phyloP scores from a whole-genome alignment of 2,797 vertebrate genomes.

The Rhinichthys osculus region DNA sequence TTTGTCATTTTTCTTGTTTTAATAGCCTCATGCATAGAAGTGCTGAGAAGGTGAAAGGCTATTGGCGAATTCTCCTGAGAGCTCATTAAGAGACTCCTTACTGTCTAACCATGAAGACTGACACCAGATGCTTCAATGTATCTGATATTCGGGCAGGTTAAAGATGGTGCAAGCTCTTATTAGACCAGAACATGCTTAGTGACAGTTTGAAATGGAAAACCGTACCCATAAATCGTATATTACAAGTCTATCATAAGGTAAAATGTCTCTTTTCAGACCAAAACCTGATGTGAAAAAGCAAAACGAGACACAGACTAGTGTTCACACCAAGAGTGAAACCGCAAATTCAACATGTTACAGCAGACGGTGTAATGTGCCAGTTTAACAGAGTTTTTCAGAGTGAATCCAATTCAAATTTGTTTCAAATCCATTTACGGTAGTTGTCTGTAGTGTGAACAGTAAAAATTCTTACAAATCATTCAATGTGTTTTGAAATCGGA shows the following conservation, averaged over 20 bases:
- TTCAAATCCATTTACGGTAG: background rate
- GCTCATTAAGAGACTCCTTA: constrained; percentile 32
- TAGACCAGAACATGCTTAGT: constrained; percentile 4
- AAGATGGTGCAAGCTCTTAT: background rate
- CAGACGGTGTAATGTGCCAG: background rate
- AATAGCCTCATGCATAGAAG: constrained; percentile 2
- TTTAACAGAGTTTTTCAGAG: background rate
- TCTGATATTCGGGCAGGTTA: background rate
- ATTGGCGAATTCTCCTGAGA: background rate
- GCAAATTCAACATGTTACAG: background rate
- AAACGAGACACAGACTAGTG: background rate
- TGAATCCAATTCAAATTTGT: background rate
- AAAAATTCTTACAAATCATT: background rate
- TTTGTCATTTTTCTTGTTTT: constrained; percentile 14
- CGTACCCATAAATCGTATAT: too few species aligned
- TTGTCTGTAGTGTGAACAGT: background rate
- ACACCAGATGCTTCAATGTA: constrained; percentile 24
- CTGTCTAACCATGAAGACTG: constrained; percentile 5
- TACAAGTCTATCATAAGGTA: background rate
- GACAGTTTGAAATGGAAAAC: background rate
- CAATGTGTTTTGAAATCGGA: background rate
- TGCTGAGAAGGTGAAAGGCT: constrained; percentile 33
- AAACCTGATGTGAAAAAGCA: background rate
- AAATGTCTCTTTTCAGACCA: background rate
- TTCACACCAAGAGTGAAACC: background rate